Base-by-base conservation (phyloP, 2,888 invertebrate genomes). In the Nomada ferruginata region DNA sequence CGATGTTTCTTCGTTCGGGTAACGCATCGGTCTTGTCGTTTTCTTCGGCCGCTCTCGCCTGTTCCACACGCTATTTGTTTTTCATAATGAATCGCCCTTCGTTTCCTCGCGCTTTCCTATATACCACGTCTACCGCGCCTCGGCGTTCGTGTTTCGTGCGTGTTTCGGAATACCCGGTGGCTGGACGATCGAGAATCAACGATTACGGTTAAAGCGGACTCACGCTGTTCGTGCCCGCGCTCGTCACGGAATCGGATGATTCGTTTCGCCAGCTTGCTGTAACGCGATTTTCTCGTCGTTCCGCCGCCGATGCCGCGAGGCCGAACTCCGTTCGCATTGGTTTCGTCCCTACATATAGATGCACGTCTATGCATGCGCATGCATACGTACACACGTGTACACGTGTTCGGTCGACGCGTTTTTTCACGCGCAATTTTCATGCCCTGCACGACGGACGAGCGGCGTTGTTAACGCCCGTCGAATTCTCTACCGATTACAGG, bases 261-360 rank as follows among this genome's bases (percentile, higher is more conserved):
- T 85, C 76, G 83, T 85, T 77, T 79, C 86, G 70, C 74, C 79
- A 65, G 50, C 57, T 81, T 65, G 69, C 63, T 13, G 50, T 86
- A 89, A 89, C 84, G 79, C 86, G 86, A 87, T 83, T 85, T 80
- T 74, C 79, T 65, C 77, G 68, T 76, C 61, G 76, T 72, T 69
- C 36, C 63, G 29, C 23, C 50, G 61, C 10, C 63, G 50, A 29
- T 26, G 42, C 44, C 63, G 65, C 52, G 44, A 59, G 57, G 57
- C 23, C 4, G 52, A n/a, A 23, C 57, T 66, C 52, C 61, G 63
- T 73, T 85, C 70, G 44, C 75, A 60, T 50, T 63, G 71, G 68
- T 87, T 64, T 44, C 80, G 73, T 65, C 66, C 53, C 71, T 78
- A 60, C 65, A 85, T 75, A 73, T 74, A 61, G 29, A 1, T 20